Percentiles rank a stretch among this genome's conserved stretches.
Evolutionary conservation across 2,113 vertebrate species (phyloP).

Genomic region (Plectropomus leopardus): DNA sequence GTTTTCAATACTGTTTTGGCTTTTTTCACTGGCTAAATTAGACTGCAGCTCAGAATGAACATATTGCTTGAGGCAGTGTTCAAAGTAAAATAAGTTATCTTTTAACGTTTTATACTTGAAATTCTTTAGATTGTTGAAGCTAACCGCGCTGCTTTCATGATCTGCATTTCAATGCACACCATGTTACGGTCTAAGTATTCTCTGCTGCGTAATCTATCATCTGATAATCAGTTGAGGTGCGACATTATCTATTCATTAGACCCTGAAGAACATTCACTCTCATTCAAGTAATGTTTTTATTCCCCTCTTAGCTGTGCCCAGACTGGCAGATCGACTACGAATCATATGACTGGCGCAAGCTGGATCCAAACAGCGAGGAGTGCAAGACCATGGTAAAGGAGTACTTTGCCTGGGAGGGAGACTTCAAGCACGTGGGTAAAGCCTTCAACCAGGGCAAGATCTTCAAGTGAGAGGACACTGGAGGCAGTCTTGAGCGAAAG

Average conservation of each 20-base stretch:
- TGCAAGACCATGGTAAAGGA: conserved; percentile 92
- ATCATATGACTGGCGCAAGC: conserved; percentile 92
- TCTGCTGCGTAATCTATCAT: background rate
- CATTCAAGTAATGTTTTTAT: conserved; percentile 12
- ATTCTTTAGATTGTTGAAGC: background rate
- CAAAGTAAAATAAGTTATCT: background rate
- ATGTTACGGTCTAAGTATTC: background rate
- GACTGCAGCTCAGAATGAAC: background rate
- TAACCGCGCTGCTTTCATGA: background rate
- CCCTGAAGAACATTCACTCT: background rate
- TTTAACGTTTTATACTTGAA: too few species aligned
- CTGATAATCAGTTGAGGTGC: background rate
- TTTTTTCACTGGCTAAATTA: background rate
- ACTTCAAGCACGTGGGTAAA: conserved; percentile 92
- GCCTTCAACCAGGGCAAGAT: conserved; percentile 92
- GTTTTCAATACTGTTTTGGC: background rate
- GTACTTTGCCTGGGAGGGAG: conserved; percentile 93
- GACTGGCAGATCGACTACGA: conserved; percentile 96
- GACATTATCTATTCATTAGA: background rate
- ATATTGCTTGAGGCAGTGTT: background rate
- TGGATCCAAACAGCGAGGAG: conserved; percentile 89
- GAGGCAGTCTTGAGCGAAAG: conserved; percentile 51
- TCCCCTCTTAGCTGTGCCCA: conserved; percentile 81
- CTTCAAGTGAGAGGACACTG: conserved; percentile 89
- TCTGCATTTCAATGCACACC: background rate